These are phyloP conservation scores for Porites lobata DNA, from an alignment of 92 coral and sea anemone species.

Conservation along the genomic window DNA sequence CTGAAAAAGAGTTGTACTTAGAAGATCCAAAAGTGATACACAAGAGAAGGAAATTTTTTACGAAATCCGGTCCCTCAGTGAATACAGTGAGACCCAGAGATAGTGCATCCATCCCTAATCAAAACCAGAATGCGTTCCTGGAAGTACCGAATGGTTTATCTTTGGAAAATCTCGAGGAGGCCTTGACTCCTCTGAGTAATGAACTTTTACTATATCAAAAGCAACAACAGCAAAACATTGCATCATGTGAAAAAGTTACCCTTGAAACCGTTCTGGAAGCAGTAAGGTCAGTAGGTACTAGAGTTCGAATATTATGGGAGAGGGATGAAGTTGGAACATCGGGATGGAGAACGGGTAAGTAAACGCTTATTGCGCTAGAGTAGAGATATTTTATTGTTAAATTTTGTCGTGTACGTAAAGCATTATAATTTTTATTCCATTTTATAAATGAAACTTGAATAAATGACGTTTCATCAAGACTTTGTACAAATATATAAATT, in stretches of 20 bases:
- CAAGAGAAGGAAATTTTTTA: slow-evolving; percentile 48
- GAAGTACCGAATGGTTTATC: slow-evolving; percentile 20
- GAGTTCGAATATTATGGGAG: slow-evolving; percentile 48
- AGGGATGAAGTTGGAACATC: slow-evolving; percentile 54
- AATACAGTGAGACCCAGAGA: slow-evolving; percentile 49
- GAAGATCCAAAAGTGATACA: slow-evolving; percentile 36
- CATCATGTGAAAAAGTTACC: background rate
- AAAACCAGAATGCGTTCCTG: slow-evolving; percentile 26
- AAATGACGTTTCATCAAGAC: background rate
- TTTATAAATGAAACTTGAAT: background rate
- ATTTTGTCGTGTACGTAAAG: background rate
- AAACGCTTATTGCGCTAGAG: background rate
- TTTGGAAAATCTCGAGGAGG: slow-evolving; percentile 41
- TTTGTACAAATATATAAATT: background rate
- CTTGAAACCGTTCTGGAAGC: slow-evolving; percentile 12
- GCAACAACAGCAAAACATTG: background rate
- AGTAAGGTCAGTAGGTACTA: slow-evolving; percentile 49
- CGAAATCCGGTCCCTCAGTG: slow-evolving; percentile 25
- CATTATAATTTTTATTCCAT: background rate
- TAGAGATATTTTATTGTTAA: background rate
- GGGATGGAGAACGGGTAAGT: slow-evolving; percentile 70
- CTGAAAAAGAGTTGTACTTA: slow-evolving; percentile 36
- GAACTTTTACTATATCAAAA: slow-evolving; percentile 22
- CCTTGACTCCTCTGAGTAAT: slow-evolving; percentile 21
- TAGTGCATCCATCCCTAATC: slow-evolving; percentile 35